Percentiles rank a stretch among this genome's conserved stretches.
These are phyloP conservation scores for Doris montereyensis DNA, from an alignment of 2,888 invertebrate species.

Conservation along the genomic window DNA sequence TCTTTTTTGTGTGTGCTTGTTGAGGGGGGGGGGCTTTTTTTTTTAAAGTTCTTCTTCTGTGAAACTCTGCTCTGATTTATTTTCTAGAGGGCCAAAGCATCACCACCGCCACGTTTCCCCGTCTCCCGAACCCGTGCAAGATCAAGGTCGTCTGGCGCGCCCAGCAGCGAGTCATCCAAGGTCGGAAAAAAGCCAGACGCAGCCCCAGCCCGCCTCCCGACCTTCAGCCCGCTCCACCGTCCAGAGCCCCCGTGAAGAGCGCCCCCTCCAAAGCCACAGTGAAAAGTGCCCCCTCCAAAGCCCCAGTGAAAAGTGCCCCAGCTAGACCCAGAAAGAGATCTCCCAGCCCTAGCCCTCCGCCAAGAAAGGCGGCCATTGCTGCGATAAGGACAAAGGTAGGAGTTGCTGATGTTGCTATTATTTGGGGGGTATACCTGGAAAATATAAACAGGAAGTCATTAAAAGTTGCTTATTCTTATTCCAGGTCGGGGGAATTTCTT, in stretches of 20 bases:
- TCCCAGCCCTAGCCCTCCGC: slow-evolving; percentile 37
- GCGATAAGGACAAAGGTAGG: too few relatives aligned
- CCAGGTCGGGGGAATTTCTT: too few relatives aligned
- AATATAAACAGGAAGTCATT: too few relatives aligned
- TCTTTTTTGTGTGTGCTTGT: not conserved
- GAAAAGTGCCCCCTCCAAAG: not conserved
- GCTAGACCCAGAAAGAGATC: slow-evolving; percentile 20
- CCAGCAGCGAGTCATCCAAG: slow-evolving; percentile 9
- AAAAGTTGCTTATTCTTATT: too few relatives aligned
- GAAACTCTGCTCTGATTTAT: not conserved
- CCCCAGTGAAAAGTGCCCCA: slow-evolving; percentile 5
- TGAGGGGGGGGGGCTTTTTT: not conserved
- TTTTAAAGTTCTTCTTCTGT: not conserved
- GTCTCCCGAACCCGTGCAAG: slow-evolving; percentile 28
- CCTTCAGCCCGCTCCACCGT: not conserved
- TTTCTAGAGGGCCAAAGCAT: slow-evolving; percentile 35
- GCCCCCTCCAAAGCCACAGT: slow-evolving; percentile 25
- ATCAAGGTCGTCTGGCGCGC: slow-evolving; percentile 30
- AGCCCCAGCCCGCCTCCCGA: slow-evolving; percentile 30
- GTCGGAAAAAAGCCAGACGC: not conserved
- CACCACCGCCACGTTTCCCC: slow-evolving; percentile 31
- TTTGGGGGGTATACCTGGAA: too few relatives aligned
- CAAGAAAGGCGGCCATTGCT: slow-evolving; percentile 31
- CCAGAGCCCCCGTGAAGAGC: too few relatives aligned
- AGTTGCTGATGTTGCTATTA: too few relatives aligned